These are phyloP conservation scores for Xenopus petersii DNA, from an alignment of 2,797 vertebrate genomes.

Conservation along the genomic window DNA sequence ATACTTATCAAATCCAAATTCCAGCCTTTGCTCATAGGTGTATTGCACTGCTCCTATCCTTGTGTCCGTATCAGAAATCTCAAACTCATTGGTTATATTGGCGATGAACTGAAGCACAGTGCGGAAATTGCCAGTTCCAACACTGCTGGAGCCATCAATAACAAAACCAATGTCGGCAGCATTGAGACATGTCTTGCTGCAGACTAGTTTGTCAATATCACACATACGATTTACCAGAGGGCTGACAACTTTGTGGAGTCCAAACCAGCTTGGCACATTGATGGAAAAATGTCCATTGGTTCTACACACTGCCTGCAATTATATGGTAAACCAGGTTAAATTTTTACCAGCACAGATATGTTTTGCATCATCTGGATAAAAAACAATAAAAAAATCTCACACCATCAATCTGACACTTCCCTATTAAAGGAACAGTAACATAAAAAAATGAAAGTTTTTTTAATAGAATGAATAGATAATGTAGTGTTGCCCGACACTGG, in stretches of 20 bases:
- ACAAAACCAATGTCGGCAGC: conserved; percentile 92
- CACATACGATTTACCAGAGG: conserved; percentile 89
- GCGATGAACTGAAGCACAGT: conserved; percentile 94
- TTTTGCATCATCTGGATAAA: too few relatives aligned
- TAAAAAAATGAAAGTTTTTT: too few relatives aligned
- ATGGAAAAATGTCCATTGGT: conserved; percentile 87
- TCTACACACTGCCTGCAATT: conserved; percentile 86
- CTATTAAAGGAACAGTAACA: too few relatives aligned
- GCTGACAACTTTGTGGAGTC: conserved; percentile 80
- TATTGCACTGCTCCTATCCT: conserved; percentile 92
- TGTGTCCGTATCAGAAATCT: conserved; percentile 94
- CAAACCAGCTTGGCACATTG: conserved; percentile 87
- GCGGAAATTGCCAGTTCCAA: conserved; percentile 91
- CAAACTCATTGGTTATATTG: conserved; percentile 90
- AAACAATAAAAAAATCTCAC: too few relatives aligned
- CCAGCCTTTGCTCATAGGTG: conserved; percentile 93
- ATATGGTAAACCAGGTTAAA: not conserved
- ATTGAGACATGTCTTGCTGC: conserved; percentile 97
- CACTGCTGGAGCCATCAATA: conserved; percentile 95
- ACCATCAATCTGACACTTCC: too few relatives aligned
- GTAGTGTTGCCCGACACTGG: too few relatives aligned
- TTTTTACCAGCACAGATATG: too few relatives aligned
- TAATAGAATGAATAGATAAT: too few relatives aligned
- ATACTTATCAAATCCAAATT: conserved; percentile 88
- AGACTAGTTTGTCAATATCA: conserved; percentile 80